A percentile compares a stretch with the other conserved stretches of the same genome.
Evolutionary conservation across 2,797 vertebrate genomes (phyloP).

Genomic region (Cryptoblepharus egeriae): DNA sequence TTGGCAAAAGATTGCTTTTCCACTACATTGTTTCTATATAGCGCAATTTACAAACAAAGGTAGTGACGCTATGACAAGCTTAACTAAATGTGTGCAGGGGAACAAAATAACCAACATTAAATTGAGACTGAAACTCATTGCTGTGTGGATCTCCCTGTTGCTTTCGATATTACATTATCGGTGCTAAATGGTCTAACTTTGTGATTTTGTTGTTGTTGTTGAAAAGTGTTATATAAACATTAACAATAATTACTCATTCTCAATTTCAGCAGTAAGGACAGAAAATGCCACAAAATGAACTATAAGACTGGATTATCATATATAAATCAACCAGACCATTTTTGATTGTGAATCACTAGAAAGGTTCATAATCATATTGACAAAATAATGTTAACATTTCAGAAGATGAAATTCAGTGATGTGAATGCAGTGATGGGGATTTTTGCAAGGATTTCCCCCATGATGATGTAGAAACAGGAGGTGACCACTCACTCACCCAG

Average conservation of each 20-base stretch:
- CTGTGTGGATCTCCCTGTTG: neutral
- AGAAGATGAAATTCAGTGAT: neutral
- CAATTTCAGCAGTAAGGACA: constrained; percentile 22
- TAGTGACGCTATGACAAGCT: constrained; percentile 37
- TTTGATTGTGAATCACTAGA: too few species aligned
- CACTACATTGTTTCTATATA: constrained; percentile 16
- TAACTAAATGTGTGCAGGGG: constrained; percentile 13
- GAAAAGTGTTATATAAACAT: too few species aligned
- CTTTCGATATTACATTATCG: neutral
- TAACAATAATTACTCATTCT: too few species aligned
- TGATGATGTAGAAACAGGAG: neutral
- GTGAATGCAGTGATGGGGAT: neutral
- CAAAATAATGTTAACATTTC: neutral
- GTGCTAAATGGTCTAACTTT: too few species aligned
- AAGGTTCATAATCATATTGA: neutral
- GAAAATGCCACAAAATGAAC: too few species aligned
- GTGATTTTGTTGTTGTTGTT: neutral
- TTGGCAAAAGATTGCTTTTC: constrained; percentile 17
- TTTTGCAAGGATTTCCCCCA: neutral
- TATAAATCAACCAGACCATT: neutral
- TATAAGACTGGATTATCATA: neutral
- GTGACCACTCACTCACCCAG: too few species aligned
- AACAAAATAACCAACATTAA: constrained; percentile 33
- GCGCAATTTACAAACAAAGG: constrained; percentile 26
- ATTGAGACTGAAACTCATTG: constrained; percentile 15